A percentile compares a stretch with the other conserved stretches of the same genome.
phyloP scores from a whole-genome alignment of 2,888 invertebrate species.

The Oxyteleia sp. region DNA sequence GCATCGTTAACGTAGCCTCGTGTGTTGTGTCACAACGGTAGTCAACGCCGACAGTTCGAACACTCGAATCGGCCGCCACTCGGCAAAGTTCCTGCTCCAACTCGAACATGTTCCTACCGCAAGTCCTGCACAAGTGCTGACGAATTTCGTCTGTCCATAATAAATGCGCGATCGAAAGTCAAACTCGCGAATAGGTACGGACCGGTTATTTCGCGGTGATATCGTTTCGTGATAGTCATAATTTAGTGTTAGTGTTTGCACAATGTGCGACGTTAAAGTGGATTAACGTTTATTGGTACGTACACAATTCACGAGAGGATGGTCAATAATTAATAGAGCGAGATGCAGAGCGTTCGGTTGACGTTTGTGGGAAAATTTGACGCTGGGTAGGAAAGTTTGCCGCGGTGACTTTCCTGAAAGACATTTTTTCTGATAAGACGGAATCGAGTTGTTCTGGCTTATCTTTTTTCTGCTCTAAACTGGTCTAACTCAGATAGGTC shows the following conservation, averaged over 20 bases:
- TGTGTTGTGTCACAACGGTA: slow-evolving; percentile 60
- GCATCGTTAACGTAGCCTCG: slow-evolving; percentile 73
- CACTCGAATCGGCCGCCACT: slow-evolving; percentile 56
- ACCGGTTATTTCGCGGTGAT: slow-evolving; percentile 8
- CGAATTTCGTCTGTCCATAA: slow-evolving; percentile 7
- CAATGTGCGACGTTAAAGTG: slow-evolving; percentile 36
- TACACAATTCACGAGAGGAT: too few species aligned
- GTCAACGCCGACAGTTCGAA: slow-evolving; percentile 70
- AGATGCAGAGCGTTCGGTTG: too few species aligned
- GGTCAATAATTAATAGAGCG: too few species aligned
- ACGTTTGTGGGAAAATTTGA: too few species aligned
- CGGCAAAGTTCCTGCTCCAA: slow-evolving; percentile 48
- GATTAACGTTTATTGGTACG: slow-evolving; percentile 43
- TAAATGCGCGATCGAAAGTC: slow-evolving; percentile 27
- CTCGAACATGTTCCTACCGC: slow-evolving; percentile 58
- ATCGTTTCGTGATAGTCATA: slow-evolving; percentile 12
- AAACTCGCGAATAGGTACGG: slow-evolving; percentile 11
- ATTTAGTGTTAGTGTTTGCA: slow-evolving; percentile 49
- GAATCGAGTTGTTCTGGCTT: too few species aligned
- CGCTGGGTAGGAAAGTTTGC: too few species aligned
- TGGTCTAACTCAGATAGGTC: too few species aligned
- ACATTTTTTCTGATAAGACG: too few species aligned
- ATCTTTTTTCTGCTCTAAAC: too few species aligned
- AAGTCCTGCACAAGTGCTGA: slow-evolving; percentile 6
- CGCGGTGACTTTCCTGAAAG: too few species aligned